Conservation (phyloP, 2,797 vertebrate genomes). For the Ammospiza maritima region DNA sequence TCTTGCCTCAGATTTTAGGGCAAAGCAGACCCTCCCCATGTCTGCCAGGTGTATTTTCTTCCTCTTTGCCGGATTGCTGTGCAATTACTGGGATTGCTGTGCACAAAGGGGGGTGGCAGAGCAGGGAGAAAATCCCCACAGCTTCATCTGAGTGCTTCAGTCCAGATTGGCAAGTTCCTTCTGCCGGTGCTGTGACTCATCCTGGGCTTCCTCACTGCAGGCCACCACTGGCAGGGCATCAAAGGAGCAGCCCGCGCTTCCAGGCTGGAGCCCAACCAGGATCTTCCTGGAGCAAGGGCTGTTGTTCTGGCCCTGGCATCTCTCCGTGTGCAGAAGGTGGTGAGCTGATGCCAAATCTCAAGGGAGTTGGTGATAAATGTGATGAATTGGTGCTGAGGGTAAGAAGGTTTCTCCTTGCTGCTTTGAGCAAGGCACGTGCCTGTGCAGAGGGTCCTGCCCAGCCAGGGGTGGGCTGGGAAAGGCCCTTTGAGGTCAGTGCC, state of each 20-base stretch:
- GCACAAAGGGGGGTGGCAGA: not conserved
- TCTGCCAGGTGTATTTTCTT: not conserved
- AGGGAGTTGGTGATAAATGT: not conserved
- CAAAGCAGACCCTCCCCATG: not conserved
- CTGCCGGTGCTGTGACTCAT: not conserved
- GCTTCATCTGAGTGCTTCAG: not conserved
- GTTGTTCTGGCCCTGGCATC: not conserved
- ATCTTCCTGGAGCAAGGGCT: not conserved
- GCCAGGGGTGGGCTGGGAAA: not conserved
- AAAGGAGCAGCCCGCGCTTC: not conserved
- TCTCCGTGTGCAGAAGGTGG: rapidly evolving
- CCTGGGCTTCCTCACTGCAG: constrained; percentile 21
- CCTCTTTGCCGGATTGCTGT: rapidly evolving
- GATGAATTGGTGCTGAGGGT: not conserved
- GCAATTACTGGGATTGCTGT: not conserved
- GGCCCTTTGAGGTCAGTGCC: not conserved
- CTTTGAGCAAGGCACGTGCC: not conserved
- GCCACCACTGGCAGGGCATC: constrained; percentile 37
- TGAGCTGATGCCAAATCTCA: not conserved
- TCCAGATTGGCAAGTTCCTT: not conserved
- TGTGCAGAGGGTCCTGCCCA: not conserved
- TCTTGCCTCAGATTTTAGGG: not conserved
- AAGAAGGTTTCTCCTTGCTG: not conserved
- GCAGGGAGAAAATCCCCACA: not conserved
- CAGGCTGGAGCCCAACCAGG: not conserved